Evolutionary conservation across 2,113 vertebrate genomes (phyloP).

Genomic region (Alectura lathami): DNA sequence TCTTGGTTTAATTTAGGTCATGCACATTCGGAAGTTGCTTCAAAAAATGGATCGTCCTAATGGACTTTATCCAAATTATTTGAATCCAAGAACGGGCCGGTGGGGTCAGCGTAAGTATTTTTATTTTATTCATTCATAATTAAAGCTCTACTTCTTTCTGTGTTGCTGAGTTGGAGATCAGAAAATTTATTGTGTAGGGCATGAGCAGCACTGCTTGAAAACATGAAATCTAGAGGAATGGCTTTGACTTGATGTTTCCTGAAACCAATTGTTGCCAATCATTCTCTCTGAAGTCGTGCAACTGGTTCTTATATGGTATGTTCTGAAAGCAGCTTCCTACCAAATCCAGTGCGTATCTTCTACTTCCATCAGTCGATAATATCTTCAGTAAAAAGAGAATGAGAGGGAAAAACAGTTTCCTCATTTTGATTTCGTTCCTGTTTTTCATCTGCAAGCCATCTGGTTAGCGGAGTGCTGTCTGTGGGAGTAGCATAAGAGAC

Average conservation of each 20-base stretch:
- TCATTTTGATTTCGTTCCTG: neutral
- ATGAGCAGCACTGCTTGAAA: neutral
- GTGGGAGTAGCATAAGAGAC: neutral
- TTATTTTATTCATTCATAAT: conserved; percentile 7
- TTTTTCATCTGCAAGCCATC: neutral
- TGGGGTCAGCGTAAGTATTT: conserved; percentile 97
- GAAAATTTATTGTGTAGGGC: neutral
- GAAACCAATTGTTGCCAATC: neutral
- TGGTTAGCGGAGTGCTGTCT: neutral
- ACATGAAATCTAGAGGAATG: neutral
- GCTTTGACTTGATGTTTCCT: neutral
- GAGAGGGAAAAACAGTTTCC: neutral
- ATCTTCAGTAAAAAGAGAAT: neutral
- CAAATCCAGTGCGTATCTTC: neutral
- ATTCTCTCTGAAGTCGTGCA: neutral
- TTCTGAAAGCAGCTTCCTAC: neutral
- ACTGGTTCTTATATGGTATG: neutral
- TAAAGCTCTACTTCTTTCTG: neutral
- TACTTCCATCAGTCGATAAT: neutral
- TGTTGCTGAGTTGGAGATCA: neutral
- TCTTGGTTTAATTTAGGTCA: conserved; percentile 84
- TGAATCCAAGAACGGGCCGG: conserved; percentile 96
- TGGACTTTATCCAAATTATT: conserved; percentile 98
- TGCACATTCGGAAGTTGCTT: conserved; percentile 96
- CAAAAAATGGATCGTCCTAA: conserved; percentile 99